Evolutionary conservation across 2,113 vertebrate genomes (phyloP), one percentile per base, ranked within the genome.

Genomic region (Atractosteus spatula): DNA sequence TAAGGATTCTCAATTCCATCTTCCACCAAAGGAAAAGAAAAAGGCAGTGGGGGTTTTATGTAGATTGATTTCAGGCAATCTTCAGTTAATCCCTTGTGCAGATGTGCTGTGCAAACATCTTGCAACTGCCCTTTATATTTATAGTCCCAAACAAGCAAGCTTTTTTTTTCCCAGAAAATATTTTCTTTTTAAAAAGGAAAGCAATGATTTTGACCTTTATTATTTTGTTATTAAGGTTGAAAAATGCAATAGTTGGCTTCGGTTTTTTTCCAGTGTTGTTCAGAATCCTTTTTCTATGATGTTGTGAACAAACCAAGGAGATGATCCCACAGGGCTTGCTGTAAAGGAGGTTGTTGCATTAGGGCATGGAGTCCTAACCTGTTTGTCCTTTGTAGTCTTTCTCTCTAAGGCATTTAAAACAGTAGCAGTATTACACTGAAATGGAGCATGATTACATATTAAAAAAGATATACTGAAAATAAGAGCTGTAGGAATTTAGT

Each of bases 41-140:
- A 71, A 65, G 77, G 55, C 54, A 74, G 41, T 8, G 4, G 69
- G 64, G 74, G 7, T 75, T 80, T 75, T 64, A 81, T 74, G 71
- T 66, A 75, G 76, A 86, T 76, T 69, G 74, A 79, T 79, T 77
- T 74, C 62, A 79, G 76, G 73, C 73, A 71, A 73, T 74, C 42
- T 80, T 70, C 61, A 71, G 63, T 76, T 78, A 84, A 82, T 84
- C 78, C 77, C 67, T 71, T 66, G 45, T 62, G 72, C 72, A 74
- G 66, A 79, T 78, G 71, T 70, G 73, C 78, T 77, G 73, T 70
- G 71, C 73, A 68, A 74, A 77, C 57, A 70, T 68, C 73, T 76
- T 73, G 8, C 79, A 74, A 47, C 62, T 74, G 44, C 55, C 69
- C 66, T 68, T 13, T 66, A 75, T 81, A 83, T 79, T 78, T 72